Evolutionary conservation across 2,113 vertebrate species (phyloP), one percentile per base, ranked within the genome.

Genomic region (Mormyrus lacerda): DNA sequence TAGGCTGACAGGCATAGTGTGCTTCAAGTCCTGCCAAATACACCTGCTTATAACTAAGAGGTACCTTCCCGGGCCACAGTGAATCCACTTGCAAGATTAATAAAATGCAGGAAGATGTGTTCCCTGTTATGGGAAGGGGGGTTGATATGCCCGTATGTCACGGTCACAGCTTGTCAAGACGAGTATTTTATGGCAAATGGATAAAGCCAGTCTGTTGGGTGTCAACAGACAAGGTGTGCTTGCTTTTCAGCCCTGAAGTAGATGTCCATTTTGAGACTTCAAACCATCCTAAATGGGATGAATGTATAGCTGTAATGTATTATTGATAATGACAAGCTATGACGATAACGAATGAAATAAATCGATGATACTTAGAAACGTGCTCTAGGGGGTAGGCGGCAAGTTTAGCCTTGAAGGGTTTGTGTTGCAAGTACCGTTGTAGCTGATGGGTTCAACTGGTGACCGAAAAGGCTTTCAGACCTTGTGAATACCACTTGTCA

Each of bases 41-140:
- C 83, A 31, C 83, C 83, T 85, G 83, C 83, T 85, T 48, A 47
- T 50, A 50, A 85, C 13, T 85, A 50, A 85, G 47, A 31, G 83
- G 19, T 85, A 47, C 9, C 21, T 31, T 85, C 27, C 2, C 7
- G 21, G 83, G n/a, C 21, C 45, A 27, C 45, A 11, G 24, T 50
- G 83, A 85, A 31, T 48, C 83, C 47, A 50, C 27, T 85, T 47
- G 83, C 83, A 85, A 85, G 83, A 85, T 85, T 47, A 48, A 85
- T 85, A 48, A 48, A 85, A 85, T 47, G 1, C 24, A 50, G 83
- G 42, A 85, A 47, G 45, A 85, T 47, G 83, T 21, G 21, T 85
- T 85, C 83, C 44, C 9, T n/a, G 83, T n/a, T 48, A 44, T 27
- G 61, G n/a, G 61, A 65, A 65, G 31, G 21, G 79, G 42, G 21